These are phyloP conservation scores for Julus scandinavius DNA, from an alignment of 2,888 invertebrate species.

Conservation along the genomic window DNA sequence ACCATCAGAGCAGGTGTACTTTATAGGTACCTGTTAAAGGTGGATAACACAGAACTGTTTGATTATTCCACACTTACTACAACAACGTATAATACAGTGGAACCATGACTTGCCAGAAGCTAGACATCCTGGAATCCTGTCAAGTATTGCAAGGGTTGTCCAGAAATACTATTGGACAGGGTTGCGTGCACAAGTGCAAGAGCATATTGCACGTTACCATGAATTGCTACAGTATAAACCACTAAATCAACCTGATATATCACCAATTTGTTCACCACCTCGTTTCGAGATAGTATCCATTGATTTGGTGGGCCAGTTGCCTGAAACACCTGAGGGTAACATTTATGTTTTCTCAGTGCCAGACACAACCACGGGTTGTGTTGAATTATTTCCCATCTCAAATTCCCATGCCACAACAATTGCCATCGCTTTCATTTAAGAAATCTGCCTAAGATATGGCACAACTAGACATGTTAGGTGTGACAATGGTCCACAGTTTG, in stretches of 20 bases:
- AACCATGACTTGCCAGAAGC: neutral
- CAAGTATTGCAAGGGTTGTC: neutral
- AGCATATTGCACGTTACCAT: neutral
- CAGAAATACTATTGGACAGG: neutral
- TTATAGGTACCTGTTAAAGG: neutral
- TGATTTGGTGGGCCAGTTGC: no score
- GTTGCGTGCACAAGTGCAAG: neutral
- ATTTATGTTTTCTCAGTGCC: no score
- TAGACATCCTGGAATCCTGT: neutral
- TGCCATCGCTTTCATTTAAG: neutral
- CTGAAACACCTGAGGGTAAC: no score
- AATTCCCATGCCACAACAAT: neutral
- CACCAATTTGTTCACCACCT: no score
- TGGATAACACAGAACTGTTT: neutral
- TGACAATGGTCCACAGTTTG: neutral
- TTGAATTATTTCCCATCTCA: neutral
- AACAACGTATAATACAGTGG: neutral
- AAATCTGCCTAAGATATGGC: neutral
- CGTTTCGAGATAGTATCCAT: no score
- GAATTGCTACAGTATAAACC: no score
- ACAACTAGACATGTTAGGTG: neutral
- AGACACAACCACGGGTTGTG: neutral
- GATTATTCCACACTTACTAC: neutral
- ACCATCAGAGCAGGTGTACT: neutral
- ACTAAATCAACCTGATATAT: no score